phyloP scores from a whole-genome alignment of 2,797 vertebrate genomes.

The Carcharodon carcharias region DNA sequence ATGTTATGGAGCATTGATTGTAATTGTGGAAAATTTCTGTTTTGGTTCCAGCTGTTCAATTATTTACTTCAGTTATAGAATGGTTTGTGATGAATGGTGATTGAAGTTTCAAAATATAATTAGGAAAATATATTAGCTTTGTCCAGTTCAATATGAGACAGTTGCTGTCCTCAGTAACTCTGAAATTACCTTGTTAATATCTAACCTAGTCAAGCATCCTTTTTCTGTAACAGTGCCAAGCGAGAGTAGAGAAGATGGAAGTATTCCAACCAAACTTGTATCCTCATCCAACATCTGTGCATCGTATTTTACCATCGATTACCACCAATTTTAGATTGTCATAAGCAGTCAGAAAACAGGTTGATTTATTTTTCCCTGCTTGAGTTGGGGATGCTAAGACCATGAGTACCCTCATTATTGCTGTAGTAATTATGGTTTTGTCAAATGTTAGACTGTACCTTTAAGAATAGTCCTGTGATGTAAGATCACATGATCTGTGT shows the following conservation, averaged over 20 bases:
- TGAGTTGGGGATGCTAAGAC: not conserved
- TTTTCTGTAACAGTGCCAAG: not conserved
- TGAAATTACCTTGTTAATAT: not conserved
- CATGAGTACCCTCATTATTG: not conserved
- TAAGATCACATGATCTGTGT: too few relatives aligned
- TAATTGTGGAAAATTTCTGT: slow-evolving; percentile 8
- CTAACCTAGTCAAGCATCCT: not conserved
- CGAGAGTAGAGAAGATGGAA: not conserved
- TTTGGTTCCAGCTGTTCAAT: slow-evolving; percentile 19
- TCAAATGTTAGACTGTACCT: too few relatives aligned
- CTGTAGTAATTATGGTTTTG: too few relatives aligned
- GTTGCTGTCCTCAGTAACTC: too few relatives aligned
- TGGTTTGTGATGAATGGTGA: not conserved
- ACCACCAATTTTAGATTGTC: too few relatives aligned
- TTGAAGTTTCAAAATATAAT: not conserved
- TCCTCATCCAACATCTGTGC: not conserved
- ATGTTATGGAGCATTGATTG: not conserved
- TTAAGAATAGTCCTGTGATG: too few relatives aligned
- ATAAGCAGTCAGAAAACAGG: not conserved
- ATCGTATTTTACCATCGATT: not conserved
- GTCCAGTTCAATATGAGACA: not conserved
- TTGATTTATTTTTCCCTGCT: not conserved
- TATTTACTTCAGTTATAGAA: not conserved
- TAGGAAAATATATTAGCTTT: slow-evolving; percentile 2
- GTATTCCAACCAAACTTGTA: not conserved